Percentiles rank a stretch among this genome's conserved stretches.
These are phyloP conservation scores for Anser cygnoides DNA, from an alignment of 2,113 vertebrate species.

Conservation along the genomic window DNA sequence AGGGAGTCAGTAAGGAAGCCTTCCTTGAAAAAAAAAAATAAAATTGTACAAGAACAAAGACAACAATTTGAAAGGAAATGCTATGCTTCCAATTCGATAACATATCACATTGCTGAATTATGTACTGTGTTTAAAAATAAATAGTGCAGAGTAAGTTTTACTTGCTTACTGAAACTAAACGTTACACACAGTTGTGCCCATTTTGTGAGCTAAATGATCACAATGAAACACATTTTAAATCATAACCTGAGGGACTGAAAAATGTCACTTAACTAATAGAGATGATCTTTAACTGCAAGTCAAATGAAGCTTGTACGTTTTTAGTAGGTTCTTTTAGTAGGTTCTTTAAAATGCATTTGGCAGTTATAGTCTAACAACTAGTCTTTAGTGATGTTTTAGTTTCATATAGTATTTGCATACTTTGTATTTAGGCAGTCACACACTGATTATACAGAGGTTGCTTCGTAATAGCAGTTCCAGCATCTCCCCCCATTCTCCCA, in stretches of 20 bases:
- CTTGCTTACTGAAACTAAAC: constrained; percentile 14
- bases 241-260: neutral
- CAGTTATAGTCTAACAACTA: neutral
- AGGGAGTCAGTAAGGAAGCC: neutral
- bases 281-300: neutral
- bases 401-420: constrained; percentile 20
- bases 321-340: neutral
- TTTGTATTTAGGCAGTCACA: constrained; percentile 55
- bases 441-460: neutral
- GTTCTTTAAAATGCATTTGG: neutral
- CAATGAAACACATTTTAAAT: neutral
- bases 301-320: neutral
- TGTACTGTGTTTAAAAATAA: constrained; percentile 39
- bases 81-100: neutral
- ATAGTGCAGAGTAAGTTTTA: constrained; percentile 38
- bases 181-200: constrained; percentile 34
- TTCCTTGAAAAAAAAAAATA: neutral
- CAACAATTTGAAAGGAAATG: neutral
- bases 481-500: neutral
- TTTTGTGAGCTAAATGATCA: constrained; percentile 63
- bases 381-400: neutral
- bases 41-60: neutral
- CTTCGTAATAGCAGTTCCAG: neutral
- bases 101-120: neutral
- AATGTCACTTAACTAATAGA: constrained; percentile 10